Evolutionary conservation across 2,888 invertebrate species (phyloP).

Genomic region (Stenodera caucasica): DNA sequence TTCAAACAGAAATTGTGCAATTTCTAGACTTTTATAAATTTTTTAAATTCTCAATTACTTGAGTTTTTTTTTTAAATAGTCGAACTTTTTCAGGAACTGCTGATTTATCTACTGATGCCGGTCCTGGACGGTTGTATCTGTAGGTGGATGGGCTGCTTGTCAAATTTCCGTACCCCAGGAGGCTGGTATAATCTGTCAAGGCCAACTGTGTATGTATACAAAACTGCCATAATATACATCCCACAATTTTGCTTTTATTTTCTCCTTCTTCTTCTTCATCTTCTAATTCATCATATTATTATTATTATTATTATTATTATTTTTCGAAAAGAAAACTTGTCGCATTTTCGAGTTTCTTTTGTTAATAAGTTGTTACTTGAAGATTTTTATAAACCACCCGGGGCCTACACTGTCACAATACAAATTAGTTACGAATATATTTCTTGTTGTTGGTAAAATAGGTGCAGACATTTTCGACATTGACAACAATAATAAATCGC

Average conservation of each 20-base stretch:
- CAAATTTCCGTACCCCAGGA: slow-evolving; percentile 35
- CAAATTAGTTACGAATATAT: slow-evolving; percentile 12
- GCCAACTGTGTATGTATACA: slow-evolving; percentile 20
- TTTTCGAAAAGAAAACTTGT: slow-evolving; percentile 32
- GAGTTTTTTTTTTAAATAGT: too few relatives aligned
- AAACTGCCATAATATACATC: slow-evolving; percentile 29
- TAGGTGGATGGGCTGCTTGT: neutral
- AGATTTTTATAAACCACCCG: slow-evolving; percentile 1
- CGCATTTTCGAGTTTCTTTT: slow-evolving; percentile 35
- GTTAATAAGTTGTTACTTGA: slow-evolving; percentile 27
- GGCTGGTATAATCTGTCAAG: slow-evolving; percentile 38
- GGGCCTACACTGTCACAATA: slow-evolving; percentile 5
- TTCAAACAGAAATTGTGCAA: too few relatives aligned
- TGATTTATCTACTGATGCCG: too few relatives aligned
- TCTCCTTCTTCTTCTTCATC: neutral
- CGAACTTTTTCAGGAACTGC: too few relatives aligned
- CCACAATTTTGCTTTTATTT: slow-evolving; percentile 27
- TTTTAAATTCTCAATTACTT: too few relatives aligned
- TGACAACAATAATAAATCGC: neutral
- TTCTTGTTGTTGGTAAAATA: neutral
- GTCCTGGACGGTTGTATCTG: neutral
- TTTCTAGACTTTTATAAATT: too few relatives aligned
- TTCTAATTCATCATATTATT: neutral
- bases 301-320: too few relatives aligned
- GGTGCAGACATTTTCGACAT: neutral